A percentile compares a stretch with the other conserved stretches of the same genome.
These are phyloP conservation scores for Heliconius eleuchia DNA, from an alignment of 1,140 invertebrate genomes.

Conservation along the genomic window DNA sequence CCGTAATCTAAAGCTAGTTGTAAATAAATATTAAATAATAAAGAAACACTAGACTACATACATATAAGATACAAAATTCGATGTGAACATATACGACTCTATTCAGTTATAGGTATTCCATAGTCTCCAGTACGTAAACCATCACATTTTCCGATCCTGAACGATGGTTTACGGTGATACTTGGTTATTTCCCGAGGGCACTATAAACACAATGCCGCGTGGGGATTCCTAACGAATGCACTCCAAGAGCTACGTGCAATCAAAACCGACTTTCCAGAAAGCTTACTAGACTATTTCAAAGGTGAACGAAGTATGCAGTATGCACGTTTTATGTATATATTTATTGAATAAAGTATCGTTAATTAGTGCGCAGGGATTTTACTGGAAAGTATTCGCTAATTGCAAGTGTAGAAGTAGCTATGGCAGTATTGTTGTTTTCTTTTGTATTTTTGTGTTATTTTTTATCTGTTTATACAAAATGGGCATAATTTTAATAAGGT, in stretches of 20 bases:
- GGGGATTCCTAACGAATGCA: conserved; percentile 42
- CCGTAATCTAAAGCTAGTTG: too few species aligned
- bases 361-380: neutral
- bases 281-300: conserved; percentile 17
- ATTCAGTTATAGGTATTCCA: too few species aligned
- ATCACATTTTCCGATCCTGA: conserved; percentile 25
- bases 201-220: conserved; percentile 49
- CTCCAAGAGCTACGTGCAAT: conserved; percentile 36
- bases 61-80: too few species aligned
- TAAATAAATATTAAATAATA: too few species aligned
- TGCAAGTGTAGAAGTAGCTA: neutral
- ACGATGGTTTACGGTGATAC: conserved; percentile 38
- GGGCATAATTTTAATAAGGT: too few species aligned
- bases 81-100: conserved; percentile 13
- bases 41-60: too few species aligned
- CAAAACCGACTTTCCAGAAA: conserved; percentile 31
- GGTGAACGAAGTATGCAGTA: conserved; percentile 10
- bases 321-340: neutral
- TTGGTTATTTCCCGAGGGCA: conserved; percentile 62
- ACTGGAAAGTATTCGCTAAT: neutral
- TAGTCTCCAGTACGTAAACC: conserved; percentile 18
- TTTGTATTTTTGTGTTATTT: neutral
- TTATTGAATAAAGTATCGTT: conserved; percentile 5
- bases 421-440: neutral
- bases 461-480: neutral